Conservation (phyloP, 2,797 vertebrate species). For the Valencia hispanica region DNA sequence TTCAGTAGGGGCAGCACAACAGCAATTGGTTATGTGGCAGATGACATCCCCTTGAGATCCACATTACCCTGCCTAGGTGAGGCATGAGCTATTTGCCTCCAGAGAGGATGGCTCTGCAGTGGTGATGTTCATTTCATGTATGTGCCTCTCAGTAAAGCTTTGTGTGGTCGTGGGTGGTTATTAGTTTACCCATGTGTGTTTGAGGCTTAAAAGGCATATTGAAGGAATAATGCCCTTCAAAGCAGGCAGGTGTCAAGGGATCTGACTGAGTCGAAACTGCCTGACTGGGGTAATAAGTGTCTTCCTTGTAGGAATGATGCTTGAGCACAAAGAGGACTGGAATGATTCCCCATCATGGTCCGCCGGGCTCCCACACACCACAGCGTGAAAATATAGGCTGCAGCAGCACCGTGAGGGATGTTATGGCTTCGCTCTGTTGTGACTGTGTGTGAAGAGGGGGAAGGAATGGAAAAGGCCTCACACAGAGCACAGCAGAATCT, state of each 20-base stretch:
- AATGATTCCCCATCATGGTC: constrained; percentile 52
- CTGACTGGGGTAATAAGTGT: constrained; percentile 53
- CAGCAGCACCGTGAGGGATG: constrained; percentile 46
- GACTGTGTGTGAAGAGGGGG: constrained; percentile 14
- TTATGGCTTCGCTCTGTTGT: constrained; percentile 41
- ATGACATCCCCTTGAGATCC: neutral
- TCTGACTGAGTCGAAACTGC: constrained; percentile 40
- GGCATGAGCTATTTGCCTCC: constrained; percentile 5
- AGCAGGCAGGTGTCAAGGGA: constrained; percentile 35
- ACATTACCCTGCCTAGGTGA: constrained; percentile 33
- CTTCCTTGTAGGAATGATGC: constrained; percentile 54
- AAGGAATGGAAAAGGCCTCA: constrained; percentile 45
- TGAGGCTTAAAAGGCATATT: constrained; percentile 26
- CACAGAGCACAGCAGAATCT: constrained; percentile 29
- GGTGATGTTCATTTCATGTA: constrained; percentile 24
- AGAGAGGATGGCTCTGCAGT: constrained; percentile 21
- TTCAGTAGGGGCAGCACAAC: neutral
- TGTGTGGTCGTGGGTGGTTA: constrained; percentile 11
- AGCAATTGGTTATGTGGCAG: neutral
- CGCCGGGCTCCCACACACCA: constrained; percentile 42
- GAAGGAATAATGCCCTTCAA: constrained; percentile 33
- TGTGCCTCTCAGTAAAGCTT: neutral
- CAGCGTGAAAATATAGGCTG: constrained; percentile 56
- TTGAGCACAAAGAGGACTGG: constrained; percentile 53
- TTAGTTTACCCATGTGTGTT: constrained; percentile 12